Conservation (phyloP, 2,888 invertebrate genomes). For the Therioaphis trifolii region DNA sequence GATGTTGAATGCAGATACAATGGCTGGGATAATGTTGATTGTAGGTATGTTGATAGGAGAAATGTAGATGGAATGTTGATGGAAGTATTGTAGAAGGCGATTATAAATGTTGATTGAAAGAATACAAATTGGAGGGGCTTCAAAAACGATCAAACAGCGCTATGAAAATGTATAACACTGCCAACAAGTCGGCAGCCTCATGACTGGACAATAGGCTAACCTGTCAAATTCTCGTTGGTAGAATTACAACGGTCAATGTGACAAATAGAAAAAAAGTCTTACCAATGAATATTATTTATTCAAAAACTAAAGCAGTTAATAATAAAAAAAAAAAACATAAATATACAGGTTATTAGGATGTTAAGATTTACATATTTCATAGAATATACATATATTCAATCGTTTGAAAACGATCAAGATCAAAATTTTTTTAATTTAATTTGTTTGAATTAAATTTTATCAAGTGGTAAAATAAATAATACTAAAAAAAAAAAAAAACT, state of each 20-base stretch:
- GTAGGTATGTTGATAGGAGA: conserved; percentile 39
- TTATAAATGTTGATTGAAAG: conserved; percentile 57
- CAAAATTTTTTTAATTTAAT: conserved; percentile 16
- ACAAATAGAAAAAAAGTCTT: conserved; percentile 47
- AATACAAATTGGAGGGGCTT: conserved; percentile 45
- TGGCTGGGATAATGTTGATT: conserved; percentile 39
- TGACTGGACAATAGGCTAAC: conserved; percentile 56
- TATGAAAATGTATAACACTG: conserved; percentile 54
- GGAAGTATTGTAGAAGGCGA: conserved; percentile 39
- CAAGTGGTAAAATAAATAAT: not conserved
- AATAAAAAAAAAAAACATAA: conserved; percentile 29
- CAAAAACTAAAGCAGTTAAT: conserved; percentile 30
- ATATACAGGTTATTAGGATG: conserved; percentile 6
- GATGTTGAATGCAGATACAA: conserved; percentile 38
- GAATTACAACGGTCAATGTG: conserved; percentile 58
- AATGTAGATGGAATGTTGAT: conserved; percentile 41
- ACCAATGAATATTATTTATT: conserved; percentile 47
- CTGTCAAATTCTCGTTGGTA: conserved; percentile 61
- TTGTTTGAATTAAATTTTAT: not conserved
- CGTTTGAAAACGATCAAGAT: not conserved
- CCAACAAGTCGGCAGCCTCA: conserved; percentile 47
- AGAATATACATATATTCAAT: conserved; percentile 26
- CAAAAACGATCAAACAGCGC: conserved; percentile 53
- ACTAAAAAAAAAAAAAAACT: conserved; percentile 15
- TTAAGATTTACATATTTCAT: not conserved